Conservation (phyloP, 2,888 invertebrate species). For the Odontothrips loti region DNA sequence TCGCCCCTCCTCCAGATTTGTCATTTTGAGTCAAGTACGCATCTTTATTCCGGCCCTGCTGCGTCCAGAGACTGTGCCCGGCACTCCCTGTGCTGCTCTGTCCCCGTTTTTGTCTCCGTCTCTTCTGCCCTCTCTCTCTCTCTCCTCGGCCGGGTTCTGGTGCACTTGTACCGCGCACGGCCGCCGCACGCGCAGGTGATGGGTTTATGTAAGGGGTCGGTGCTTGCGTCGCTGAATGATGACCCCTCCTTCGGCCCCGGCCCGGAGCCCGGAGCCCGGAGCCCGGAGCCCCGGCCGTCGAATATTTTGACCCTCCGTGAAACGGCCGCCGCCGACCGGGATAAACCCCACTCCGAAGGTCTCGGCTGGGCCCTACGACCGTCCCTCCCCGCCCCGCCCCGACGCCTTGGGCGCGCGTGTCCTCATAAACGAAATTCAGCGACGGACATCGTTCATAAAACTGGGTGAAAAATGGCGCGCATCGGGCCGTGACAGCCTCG, state of each 20-base stretch:
- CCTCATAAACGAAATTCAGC: no score
- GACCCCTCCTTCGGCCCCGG: not conserved
- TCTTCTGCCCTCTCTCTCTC: not conserved
- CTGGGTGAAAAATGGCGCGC: no score
- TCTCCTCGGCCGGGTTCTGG: not conserved
- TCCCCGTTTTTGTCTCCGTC: not conserved
- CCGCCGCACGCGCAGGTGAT: not conserved
- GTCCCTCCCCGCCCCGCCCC: no score
- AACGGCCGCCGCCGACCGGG: not conserved
- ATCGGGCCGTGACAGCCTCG: no score
- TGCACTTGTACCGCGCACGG: not conserved
- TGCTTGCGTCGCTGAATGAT: constrained; percentile 17
- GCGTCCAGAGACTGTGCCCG: not conserved
- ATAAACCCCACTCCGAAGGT: not conserved
- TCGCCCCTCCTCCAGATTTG: not conserved
- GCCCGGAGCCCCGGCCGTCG: no score
- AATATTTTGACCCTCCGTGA: constrained; percentile 16
- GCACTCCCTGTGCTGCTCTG: not conserved
- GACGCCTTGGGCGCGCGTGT: no score
- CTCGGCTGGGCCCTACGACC: not conserved
- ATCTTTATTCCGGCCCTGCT: constrained; percentile 13
- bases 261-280: no score
- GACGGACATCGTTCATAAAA: no score
- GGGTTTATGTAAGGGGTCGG: constrained; percentile 8
- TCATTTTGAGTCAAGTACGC: constrained; percentile 22